Percentiles rank a stretch among this genome's conserved stretches.
Evolutionary conservation across 2,888 invertebrate species (phyloP).

Genomic region (Stegana nigrithorax): DNA sequence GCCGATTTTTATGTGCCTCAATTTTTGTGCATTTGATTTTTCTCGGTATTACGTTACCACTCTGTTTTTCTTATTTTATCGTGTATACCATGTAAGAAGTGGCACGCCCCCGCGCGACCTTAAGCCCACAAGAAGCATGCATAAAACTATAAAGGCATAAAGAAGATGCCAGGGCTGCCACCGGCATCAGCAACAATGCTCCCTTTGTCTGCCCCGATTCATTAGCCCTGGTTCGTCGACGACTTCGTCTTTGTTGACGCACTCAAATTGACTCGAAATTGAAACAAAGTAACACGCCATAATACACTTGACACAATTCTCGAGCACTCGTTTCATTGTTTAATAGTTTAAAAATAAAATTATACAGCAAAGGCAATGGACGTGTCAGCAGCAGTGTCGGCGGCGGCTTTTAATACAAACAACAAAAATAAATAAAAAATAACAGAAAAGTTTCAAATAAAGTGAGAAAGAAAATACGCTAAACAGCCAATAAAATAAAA

Average conservation of each 20-base stretch:
- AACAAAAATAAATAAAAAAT: not conserved
- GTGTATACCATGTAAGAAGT: too few relatives aligned
- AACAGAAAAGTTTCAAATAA: too few relatives aligned
- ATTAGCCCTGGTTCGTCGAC: too few relatives aligned
- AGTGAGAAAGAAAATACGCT: constrained; percentile 25
- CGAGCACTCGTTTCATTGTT: constrained; percentile 18
- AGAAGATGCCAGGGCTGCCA: too few relatives aligned
- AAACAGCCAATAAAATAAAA: constrained; percentile 42
- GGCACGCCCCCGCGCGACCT: constrained; percentile 24
- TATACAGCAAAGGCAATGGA: constrained; percentile 20
- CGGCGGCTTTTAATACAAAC: not conserved
- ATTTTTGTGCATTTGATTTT: not conserved
- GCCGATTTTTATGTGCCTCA: constrained; percentile 37
- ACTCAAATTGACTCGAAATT: not conserved
- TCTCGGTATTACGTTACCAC: constrained; percentile 30
- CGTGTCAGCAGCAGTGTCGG: too few relatives aligned
- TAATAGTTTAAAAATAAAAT: constrained; percentile 52
- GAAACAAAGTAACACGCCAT: constrained; percentile 15
- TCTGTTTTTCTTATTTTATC: too few relatives aligned
- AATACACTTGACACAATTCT: constrained; percentile 57
- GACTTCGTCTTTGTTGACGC: too few relatives aligned
- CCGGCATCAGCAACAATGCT: too few relatives aligned
- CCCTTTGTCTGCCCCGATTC: too few relatives aligned
- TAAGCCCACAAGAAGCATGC: constrained; percentile 34
- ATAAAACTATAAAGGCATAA: not conserved